phyloP scores from a whole-genome alignment of 2,797 vertebrate genomes.

The Octomys mimax region DNA sequence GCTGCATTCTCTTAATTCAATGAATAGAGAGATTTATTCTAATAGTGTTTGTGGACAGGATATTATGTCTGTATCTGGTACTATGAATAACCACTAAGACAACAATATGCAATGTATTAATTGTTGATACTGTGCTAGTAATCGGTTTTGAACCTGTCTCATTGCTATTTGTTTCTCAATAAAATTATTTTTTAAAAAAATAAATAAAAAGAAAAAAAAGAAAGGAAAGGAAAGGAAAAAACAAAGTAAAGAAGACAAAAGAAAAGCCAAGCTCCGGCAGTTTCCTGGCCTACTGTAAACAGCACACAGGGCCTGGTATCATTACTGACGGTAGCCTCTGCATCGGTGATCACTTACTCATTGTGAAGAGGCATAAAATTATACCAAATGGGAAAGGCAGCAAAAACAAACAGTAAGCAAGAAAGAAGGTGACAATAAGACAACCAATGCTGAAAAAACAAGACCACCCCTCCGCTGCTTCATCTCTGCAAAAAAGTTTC shows the following conservation, averaged over 20 bases:
- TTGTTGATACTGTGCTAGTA: too few species aligned
- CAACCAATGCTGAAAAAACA: not conserved
- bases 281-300: not conserved
- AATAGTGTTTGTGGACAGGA: too few species aligned
- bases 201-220: not conserved
- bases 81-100: too few species aligned
- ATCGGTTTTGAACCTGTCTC: too few species aligned
- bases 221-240: not conserved
- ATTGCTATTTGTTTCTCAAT: too few species aligned
- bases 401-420: not conserved
- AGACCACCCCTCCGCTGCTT: not conserved
- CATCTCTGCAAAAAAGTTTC: conserved; percentile 15
- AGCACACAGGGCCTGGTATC: not conserved
- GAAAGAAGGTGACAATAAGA: not conserved
- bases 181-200: too few species aligned
- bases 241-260: not conserved
- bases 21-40: too few species aligned
- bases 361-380: conserved; percentile 10
- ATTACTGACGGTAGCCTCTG: not conserved
- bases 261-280: not conserved
- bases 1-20: too few species aligned
- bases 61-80: too few species aligned
- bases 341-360: not conserved
- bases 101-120: too few species aligned
- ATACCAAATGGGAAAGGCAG: not conserved